Conservation (phyloP, 2,113 vertebrate genomes). For the Nymphicus hollandicus region DNA sequence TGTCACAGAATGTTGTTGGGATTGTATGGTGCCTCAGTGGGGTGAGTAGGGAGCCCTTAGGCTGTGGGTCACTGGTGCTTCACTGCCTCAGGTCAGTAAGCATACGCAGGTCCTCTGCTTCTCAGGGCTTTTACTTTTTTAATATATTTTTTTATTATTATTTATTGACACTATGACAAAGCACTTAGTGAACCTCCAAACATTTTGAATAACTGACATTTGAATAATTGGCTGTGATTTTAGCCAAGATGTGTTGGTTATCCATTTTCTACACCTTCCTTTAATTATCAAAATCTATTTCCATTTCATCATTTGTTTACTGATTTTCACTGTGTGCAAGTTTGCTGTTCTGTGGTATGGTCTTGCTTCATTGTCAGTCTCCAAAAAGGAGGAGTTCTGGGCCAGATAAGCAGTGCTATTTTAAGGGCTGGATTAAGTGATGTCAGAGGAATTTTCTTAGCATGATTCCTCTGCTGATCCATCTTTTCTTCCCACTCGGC, state of each 20-base stretch:
- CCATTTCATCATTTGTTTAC: neutral
- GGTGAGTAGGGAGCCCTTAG: neutral
- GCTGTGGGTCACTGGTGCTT: neutral
- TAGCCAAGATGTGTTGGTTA: neutral
- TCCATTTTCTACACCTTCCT: neutral
- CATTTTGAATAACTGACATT: neutral
- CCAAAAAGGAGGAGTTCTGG: neutral
- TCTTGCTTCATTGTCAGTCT: neutral
- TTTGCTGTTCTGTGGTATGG: neutral
- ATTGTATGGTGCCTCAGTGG: neutral
- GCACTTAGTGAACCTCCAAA: neutral
- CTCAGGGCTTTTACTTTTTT: neutral
- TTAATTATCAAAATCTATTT: neutral
- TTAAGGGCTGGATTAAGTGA: conserved; percentile 21
- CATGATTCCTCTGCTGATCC: conserved; percentile 36
- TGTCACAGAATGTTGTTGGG: neutral
- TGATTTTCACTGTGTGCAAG: neutral
- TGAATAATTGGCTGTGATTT: neutral
- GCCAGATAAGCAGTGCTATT: conserved; percentile 28
- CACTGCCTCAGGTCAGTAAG: neutral
- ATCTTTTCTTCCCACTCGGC: conserved; percentile 31
- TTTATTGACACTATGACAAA: neutral
- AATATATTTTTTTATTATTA: neutral
- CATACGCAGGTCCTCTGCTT: neutral
- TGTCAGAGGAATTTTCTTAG: conserved; percentile 43